phyloP scores from a whole-genome alignment of 1,140 invertebrate species.

The Procambarus clarkii region DNA sequence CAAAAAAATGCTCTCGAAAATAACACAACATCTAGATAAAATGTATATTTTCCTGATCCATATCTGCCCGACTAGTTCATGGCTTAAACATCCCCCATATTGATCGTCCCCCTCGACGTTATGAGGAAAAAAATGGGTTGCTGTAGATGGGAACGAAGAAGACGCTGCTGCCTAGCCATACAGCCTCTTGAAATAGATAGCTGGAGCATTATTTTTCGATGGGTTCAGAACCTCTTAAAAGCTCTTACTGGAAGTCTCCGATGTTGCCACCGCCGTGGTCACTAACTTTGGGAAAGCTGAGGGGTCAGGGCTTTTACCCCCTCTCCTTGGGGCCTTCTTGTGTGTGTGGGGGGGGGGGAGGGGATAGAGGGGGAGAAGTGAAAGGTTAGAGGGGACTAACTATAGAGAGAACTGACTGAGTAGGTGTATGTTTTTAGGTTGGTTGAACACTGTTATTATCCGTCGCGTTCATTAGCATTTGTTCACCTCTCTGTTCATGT shows the following conservation, averaged over 20 bases:
- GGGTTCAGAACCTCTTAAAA: constrained; percentile 43
- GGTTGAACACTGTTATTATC: too few species aligned
- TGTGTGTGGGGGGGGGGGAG: neutral
- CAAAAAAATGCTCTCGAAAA: too few species aligned
- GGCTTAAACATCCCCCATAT: neutral
- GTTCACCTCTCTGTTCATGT: too few species aligned
- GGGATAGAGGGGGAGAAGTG: too few species aligned
- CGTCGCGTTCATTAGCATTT: too few species aligned
- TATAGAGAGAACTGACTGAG: neutral
- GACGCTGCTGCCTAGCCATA: constrained; percentile 18
- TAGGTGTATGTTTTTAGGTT: too few species aligned
- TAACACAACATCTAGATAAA: too few species aligned
- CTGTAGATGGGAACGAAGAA: constrained; percentile 1
- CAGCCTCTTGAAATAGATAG: constrained; percentile 53
- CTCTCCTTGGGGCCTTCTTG: neutral
- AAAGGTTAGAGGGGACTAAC: neutral
- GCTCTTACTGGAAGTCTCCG: constrained; percentile 42
- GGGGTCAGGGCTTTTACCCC: constrained; percentile 24
- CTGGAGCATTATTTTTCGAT: constrained; percentile 56
- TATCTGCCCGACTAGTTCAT: too few species aligned
- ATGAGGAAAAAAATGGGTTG: neutral
- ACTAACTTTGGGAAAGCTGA: constrained; percentile 44
- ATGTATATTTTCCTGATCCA: too few species aligned
- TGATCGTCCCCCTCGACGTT: neutral
- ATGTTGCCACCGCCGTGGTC: constrained; percentile 34